Base-by-base conservation (phyloP, 2,113 vertebrate species). In the Nannospalax galili region DNA sequence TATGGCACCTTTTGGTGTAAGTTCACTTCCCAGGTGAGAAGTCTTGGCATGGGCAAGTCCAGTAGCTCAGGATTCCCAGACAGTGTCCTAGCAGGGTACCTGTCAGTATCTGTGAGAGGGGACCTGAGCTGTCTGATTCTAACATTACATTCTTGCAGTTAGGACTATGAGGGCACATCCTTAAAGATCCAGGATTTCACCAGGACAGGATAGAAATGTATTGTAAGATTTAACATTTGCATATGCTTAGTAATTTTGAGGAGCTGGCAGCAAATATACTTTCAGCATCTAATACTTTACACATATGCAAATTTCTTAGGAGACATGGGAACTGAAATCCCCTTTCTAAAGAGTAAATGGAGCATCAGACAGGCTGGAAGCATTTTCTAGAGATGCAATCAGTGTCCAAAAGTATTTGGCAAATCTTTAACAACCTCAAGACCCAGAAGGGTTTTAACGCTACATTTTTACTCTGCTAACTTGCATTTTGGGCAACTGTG, bases 171-270 rank as follows among this genome's bases (percentile, higher is more conserved):
- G 48, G 22, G 65, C 32, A 9, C 32, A 64, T 64, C 26, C n/a
- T 85, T 32, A 60, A 92, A 92, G 40, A 85, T 64, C 26, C 74
- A 95, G 24, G 52, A 93, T 60, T 93, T 81, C 62, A 75, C 9
- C 89, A 89, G 37, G 77, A 92, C 84, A n/a, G 40, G 70, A 94
- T 3, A 42, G 24, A 94, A 65, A 73, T 91, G 56, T 42, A 90
- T 84, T 92, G 11, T 52, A 52, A 52, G 48, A 87, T 2, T 60
- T n/a, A 73, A 73, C 22, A 94, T 74, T 84, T 90, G 20, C 35
- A 67, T 40, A 62, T 48, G 70, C 9, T 48, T 17, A 77, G 16
- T 60, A 24, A 32, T 60, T 91, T 69, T 87, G 85, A 92, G 45
- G n/a, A 73, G 26, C 28, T 28, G 48, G 17, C 62, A 87, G 48